These are phyloP conservation scores for Pelmatolapia mariae DNA, from an alignment of 2,113 vertebrate species.

Conservation along the genomic window DNA sequence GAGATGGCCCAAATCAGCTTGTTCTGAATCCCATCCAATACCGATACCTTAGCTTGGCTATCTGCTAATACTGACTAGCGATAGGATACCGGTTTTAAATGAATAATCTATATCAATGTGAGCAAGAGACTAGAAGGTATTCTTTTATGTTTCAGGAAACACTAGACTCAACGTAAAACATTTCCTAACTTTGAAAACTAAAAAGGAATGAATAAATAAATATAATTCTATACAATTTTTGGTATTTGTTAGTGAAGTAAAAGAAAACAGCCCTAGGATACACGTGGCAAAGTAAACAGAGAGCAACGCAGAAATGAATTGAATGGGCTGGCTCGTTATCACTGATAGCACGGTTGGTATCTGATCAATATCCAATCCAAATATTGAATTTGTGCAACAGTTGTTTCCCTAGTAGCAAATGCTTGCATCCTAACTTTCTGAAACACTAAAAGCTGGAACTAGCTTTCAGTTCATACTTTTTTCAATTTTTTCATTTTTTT, in stretches of 20 bases:
- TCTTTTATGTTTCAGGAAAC: background rate
- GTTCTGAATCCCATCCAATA: background rate
- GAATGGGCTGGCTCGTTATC: background rate
- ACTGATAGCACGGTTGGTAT: accelerated
- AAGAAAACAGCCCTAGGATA: background rate
- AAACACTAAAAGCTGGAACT: background rate
- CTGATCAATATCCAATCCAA: background rate
- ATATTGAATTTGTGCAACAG: background rate
- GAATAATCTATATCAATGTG: background rate
- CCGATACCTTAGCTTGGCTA: background rate
- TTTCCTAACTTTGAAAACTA: background rate
- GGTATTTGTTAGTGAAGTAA: background rate
- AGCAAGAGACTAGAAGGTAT: background rate
- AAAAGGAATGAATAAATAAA: background rate
- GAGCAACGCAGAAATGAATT: background rate
- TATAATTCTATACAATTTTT: background rate
- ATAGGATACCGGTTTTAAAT: background rate
- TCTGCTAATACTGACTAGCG: background rate
- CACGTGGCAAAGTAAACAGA: background rate
- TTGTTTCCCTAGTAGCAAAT: background rate
- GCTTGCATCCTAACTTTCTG: background rate
- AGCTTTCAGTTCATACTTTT: background rate
- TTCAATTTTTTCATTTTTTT: background rate
- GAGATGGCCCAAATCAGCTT: background rate
- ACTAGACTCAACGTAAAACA: accelerated